phyloP scores from a whole-genome alignment of 2,113 vertebrate genomes.

The Oenanthe oenanthe region DNA sequence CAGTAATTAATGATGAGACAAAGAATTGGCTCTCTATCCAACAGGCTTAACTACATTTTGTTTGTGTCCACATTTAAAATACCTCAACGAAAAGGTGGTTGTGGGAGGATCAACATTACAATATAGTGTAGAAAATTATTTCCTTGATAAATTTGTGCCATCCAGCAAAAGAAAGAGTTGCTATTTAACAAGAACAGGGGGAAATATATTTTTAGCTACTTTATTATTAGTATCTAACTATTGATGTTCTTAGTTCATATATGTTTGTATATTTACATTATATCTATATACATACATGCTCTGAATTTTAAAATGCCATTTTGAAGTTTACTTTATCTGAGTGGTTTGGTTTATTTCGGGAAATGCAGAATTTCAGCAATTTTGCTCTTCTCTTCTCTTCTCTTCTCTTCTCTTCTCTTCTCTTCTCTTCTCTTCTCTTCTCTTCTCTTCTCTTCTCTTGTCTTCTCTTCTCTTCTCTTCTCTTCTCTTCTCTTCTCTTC shows the following conservation, averaged over 20 bases:
- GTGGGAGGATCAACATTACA: background rate
- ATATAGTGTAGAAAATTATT: background rate
- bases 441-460: background rate
- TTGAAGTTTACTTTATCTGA: background rate
- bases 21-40: background rate
- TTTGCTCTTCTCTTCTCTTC: background rate
- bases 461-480: background rate
- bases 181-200: background rate
- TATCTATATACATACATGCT: background rate
- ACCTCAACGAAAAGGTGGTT: background rate
- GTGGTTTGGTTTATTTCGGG: background rate
- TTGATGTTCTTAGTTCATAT: background rate
- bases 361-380: background rate
- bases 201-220: background rate
- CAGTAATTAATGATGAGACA: slow-evolving; percentile 46
- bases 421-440: background rate
- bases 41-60: background rate
- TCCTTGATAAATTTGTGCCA: background rate
- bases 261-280: background rate
- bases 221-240: background rate
- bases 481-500: background rate
- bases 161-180: background rate
- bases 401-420: background rate
- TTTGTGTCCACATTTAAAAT: background rate
- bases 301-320: background rate